These are phyloP conservation scores for Trichopria drosophilae DNA, from an alignment of 2,888 invertebrate species.

Conservation along the genomic window DNA sequence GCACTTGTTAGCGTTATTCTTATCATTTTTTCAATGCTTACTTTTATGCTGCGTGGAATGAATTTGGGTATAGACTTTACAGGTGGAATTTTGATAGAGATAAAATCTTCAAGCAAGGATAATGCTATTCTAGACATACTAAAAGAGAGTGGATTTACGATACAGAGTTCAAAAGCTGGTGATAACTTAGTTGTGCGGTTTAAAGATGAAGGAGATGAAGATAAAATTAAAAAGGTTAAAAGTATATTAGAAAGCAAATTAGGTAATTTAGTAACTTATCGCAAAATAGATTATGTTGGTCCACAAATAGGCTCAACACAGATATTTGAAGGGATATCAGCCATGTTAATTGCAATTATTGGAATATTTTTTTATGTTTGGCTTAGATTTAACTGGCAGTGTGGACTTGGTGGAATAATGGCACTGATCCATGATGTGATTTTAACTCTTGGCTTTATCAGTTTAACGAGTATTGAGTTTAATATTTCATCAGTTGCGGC, in stretches of 20 bases:
- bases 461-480: slow-evolving; percentile 10
- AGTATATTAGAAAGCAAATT: slow-evolving; percentile 14
- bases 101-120: slow-evolving; percentile 18
- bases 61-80: slow-evolving; percentile 19
- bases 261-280: slow-evolving; percentile 14
- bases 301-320: slow-evolving; percentile 12
- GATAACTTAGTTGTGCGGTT: slow-evolving; percentile 20
- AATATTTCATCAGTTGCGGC: slow-evolving; percentile 14
- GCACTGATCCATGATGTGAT: slow-evolving; percentile 17
- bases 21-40: slow-evolving; percentile 19
- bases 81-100: slow-evolving; percentile 21
- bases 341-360: slow-evolving; percentile 13
- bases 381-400: slow-evolving; percentile 16
- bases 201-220: slow-evolving; percentile 18
- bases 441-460: slow-evolving; percentile 13
- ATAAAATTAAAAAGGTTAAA: slow-evolving; percentile 20
- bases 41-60: slow-evolving; percentile 17
- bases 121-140: slow-evolving; percentile 17
- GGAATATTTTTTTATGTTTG: slow-evolving; percentile 15
- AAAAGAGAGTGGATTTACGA: slow-evolving; percentile 19
- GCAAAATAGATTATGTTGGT: slow-evolving; percentile 20
- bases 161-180: slow-evolving; percentile 21
- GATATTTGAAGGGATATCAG: slow-evolving; percentile 6
- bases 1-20: slow-evolving; percentile 17
- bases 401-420: slow-evolving; percentile 10